Percentiles rank a stretch among this genome's conserved stretches.
Conservation (phyloP, 2,888 invertebrate genomes). For the Hyppa rectilinea region DNA sequence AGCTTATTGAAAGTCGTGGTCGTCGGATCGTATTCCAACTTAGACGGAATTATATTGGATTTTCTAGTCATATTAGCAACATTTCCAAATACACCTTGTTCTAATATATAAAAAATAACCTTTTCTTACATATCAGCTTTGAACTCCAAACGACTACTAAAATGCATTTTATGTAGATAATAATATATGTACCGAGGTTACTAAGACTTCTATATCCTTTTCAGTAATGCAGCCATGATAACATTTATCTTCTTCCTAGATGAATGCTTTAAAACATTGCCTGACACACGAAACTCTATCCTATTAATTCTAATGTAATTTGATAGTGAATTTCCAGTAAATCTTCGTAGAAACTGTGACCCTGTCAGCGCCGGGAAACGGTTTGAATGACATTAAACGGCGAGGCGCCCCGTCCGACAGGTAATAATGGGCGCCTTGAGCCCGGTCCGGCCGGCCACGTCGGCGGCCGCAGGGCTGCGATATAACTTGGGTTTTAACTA, state of each 20-base stretch:
- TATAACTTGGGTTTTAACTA: constrained; percentile 20
- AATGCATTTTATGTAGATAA: no score
- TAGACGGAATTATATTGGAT: not conserved
- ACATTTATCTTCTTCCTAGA: not conserved
- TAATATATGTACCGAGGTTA: no score
- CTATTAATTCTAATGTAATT: constrained; percentile 38
- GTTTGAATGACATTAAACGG: constrained; percentile 52
- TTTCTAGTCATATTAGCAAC: not conserved
- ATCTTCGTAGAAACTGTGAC: constrained; percentile 40
- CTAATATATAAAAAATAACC: no score
- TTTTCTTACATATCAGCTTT: no score
- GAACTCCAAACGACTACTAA: no score
- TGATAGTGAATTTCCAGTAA: constrained; percentile 35
- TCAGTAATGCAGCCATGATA: not conserved
- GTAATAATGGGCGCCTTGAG: constrained; percentile 57
- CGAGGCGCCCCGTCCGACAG: constrained; percentile 39
- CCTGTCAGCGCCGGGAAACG: constrained; percentile 41
- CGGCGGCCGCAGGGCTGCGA: not conserved
- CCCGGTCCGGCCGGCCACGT: constrained; percentile 26
- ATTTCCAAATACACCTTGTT: not conserved
- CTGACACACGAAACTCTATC: not conserved
- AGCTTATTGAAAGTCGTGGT: not conserved
- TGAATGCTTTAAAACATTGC: not conserved
- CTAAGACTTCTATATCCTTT: not conserved
- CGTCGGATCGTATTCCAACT: not conserved